Base-by-base conservation (phyloP, 2,797 vertebrate genomes). In the Glossophaga mutica region DNA sequence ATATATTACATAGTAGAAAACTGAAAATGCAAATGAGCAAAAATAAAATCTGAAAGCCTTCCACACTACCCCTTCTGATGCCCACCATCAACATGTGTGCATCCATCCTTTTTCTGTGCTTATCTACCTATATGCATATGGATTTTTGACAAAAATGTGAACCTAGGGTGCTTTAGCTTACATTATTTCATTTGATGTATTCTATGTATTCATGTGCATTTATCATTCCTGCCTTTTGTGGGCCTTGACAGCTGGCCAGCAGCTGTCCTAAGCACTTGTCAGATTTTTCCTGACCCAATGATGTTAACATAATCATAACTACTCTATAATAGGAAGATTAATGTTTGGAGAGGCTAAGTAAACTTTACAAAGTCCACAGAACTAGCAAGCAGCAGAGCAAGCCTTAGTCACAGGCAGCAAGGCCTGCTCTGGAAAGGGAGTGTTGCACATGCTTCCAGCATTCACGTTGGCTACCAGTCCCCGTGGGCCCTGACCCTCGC, bases 251-350 rank as follows among this genome's bases (percentile, higher is more conserved):
- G 9, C 46, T 67, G 44, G 26, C 78, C 57, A 82, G 16, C 39
- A 44, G 34, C 73, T 76, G 6, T 62, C 37, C 42, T 26, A 21
- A 87, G 19, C 44, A 42, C 37, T 87, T 65, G 44, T 89, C 77
- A 18, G 32, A 42, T 68, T 94, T 92, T 50, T 67, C 65, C 88
- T 89, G 62, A 89, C 12, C 86, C 68, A 26, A 0, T 26, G 71
- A 87, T 32, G 15, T 32, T 59, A 70, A 70, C 50, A 86, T 94
- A 55, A 79, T 68, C 86, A 70, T 34, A 57, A 79, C 32, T 10
- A 81, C 55, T 86, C 84, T 91, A 87, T 18, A 90, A 90, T 48
- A 65, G 46, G 73, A 90, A 95, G 94, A 62, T 68, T 74, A 76
- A 39, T 78, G 91, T 88, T 79, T 94, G n/a, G 48, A 11, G 91